A percentile compares a stretch with the other conserved stretches of the same genome.
Conservation (phyloP, 2,797 vertebrate genomes). For the Enteromius unitaeniatus region DNA sequence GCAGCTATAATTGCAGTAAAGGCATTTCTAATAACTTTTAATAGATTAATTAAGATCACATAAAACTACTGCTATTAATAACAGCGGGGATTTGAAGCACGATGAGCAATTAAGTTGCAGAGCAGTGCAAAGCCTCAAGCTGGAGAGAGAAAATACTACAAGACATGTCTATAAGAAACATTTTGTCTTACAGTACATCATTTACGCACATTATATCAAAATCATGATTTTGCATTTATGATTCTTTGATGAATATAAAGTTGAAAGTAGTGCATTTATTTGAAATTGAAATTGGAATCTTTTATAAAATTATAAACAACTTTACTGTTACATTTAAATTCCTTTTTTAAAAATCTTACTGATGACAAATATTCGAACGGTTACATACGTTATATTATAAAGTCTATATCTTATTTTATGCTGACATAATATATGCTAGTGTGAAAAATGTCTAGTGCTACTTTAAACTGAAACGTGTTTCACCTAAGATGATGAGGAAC, state of each 20-base stretch:
- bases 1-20: background rate
- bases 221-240: background rate
- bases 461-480: background rate
- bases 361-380: background rate
- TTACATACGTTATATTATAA: background rate
- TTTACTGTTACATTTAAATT: background rate
- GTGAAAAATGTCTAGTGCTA: background rate
- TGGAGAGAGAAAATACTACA: background rate
- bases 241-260: background rate
- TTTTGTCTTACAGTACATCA: background rate
- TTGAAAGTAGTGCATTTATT: background rate
- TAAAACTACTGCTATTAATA: conserved; percentile 29
- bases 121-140: conserved; percentile 63
- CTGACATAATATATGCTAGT: too few species aligned
- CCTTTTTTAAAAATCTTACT: background rate
- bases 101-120: conserved; percentile 38
- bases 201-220: background rate
- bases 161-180: background rate
- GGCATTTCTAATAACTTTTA: conserved; percentile 1
- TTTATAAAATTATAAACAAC: background rate
- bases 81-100: conserved; percentile 59
- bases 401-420: background rate
- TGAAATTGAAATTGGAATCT: background rate
- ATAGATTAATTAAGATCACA: conserved; percentile 2
- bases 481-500: background rate